Evolutionary conservation across 2,113 vertebrate genomes (phyloP).

Genomic region (Dissostichus mawsoni): DNA sequence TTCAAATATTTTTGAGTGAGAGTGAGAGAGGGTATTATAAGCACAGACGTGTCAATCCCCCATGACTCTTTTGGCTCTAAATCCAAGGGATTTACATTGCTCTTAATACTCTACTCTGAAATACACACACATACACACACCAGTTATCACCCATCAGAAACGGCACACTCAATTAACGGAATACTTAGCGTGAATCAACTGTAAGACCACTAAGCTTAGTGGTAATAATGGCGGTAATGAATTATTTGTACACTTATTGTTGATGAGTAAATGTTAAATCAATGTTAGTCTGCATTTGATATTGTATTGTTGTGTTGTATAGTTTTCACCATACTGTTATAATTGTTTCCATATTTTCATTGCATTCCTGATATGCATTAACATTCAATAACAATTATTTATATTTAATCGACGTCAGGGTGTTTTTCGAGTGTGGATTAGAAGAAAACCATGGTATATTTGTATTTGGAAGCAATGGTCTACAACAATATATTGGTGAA

Average conservation of each 20-base stretch:
- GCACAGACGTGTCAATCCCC: conserved; percentile 55
- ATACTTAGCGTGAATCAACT: conserved; percentile 1
- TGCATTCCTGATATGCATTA: neutral
- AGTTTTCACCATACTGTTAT: neutral
- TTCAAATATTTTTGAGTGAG: conserved; percentile 47
- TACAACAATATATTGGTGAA: neutral
- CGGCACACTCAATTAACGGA: neutral
- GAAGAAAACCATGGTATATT: neutral
- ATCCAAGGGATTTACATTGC: conserved; percentile 37
- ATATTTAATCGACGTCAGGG: neutral
- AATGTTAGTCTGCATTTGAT: neutral
- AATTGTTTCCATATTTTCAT: neutral
- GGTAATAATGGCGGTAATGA: conserved; percentile 12
- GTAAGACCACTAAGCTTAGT: neutral
- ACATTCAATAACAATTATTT: neutral
- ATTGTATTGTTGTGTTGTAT: neutral
- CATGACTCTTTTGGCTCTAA: conserved; percentile 37
- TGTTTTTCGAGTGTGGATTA: neutral
- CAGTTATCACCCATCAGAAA: conserved; percentile 31
- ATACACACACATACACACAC: conserved; percentile 29
- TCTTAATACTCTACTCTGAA: conserved; percentile 40
- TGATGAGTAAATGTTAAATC: neutral
- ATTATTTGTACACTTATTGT: neutral
- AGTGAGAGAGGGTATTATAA: conserved; percentile 18
- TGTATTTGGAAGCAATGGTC: conserved; percentile 1